A percentile compares a stretch with the other conserved stretches of the same genome.
Conservation (phyloP, 2,113 vertebrate genomes). For the Pagrus major region DNA sequence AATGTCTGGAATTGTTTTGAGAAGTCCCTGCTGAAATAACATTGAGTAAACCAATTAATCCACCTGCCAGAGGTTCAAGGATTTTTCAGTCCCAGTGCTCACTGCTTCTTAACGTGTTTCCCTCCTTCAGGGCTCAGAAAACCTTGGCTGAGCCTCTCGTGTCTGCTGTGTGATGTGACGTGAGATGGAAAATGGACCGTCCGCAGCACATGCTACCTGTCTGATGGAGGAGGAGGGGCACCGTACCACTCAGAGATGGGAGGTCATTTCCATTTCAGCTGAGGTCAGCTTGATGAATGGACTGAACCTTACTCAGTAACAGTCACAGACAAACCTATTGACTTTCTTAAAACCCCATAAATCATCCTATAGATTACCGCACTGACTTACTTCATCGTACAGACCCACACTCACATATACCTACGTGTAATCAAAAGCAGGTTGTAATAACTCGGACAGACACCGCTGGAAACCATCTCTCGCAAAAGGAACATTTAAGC, state of each 20-base stretch:
- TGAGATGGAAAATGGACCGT: conserved; percentile 43
- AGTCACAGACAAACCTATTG: conserved; percentile 55
- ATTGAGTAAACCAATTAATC: conserved; percentile 83
- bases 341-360: conserved; percentile 64
- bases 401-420: not conserved
- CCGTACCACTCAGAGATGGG: conserved; percentile 24
- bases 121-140: conserved; percentile 59
- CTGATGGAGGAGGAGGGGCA: not conserved
- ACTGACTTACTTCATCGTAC: conserved; percentile 4
- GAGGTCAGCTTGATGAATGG: conserved; percentile 69
- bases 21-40: conserved; percentile 80
- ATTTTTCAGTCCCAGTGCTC: conserved; percentile 69
- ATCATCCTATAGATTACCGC: conserved; percentile 59
- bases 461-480: not conserved
- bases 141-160: conserved; percentile 38
- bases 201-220: conserved; percentile 42
- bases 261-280: conserved; percentile 64
- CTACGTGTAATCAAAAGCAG: not conserved
- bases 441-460: not conserved
- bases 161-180: conserved; percentile 36
- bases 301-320: conserved; percentile 53
- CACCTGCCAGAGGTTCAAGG: conserved; percentile 77
- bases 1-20: conserved; percentile 80
- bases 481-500: not conserved
- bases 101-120: conserved; percentile 54